Base-by-base conservation (phyloP, 2,113 vertebrate species). In the Typhlomys cinereus region DNA sequence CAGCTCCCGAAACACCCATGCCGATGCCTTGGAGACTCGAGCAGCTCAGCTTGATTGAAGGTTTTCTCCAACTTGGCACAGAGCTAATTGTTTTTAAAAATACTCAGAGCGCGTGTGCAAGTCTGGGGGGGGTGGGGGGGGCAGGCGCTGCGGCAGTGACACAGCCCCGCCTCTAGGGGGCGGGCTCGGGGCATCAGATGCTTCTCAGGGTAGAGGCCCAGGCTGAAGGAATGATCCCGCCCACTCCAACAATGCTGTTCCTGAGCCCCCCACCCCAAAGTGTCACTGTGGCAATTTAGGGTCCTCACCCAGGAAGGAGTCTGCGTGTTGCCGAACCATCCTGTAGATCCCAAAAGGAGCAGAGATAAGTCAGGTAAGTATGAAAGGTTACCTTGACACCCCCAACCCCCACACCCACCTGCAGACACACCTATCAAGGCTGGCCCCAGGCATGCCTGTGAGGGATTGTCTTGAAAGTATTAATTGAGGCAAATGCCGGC, bases 1-100 rank as follows among this genome's bases (percentile, higher is more conserved):
- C 70, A 66, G 64, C 79, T 90, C 59, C 83, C 64, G 4, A 74
- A 66, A 87, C n/a, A 34, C 50, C 50, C 73, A 29, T 18, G 85
- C 73, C 15, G 11, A 69, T 87, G 21, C 52, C 71, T 79, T 41
- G 59, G 90, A 82, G 93, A 89, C 87, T 88, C 66, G 75, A 92
- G 80, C 52, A 7, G 8, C 64, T 79, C 75, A 78, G 52, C 69
- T 75, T 84, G 84, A 57, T 87, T 83, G 92, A 15, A 1, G 34
- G 29, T 93, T 90, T 90, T 87, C 69, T 62, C 69, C 88, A 90
- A 5, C 27, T 88, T 82, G 82, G 89, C 23, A n/a, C 69, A n/a
- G 80, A 78, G 39, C 64, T 79, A n/a, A 88, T 83, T 90, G 64
- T 81, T 87, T 96, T 52, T 74, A 78, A 88, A 92, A 92, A 88